Percentiles rank a stretch among this genome's conserved stretches.
Conservation (phyloP, 1,140 invertebrate species). For the Ctenoplectra terminalis region DNA sequence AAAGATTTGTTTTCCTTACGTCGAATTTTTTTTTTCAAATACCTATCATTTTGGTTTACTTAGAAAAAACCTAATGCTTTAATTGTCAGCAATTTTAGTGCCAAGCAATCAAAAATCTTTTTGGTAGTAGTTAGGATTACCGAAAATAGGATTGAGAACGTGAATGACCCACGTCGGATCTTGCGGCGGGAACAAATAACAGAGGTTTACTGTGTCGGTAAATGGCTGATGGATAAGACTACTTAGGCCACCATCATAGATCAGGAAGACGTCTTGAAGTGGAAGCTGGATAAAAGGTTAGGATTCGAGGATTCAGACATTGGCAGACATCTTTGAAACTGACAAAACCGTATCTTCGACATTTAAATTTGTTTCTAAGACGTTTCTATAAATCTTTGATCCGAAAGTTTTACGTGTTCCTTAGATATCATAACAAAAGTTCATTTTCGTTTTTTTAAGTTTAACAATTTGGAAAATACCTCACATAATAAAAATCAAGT, state of each 20-base stretch:
- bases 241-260: slow-evolving; percentile 61
- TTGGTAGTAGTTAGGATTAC: background rate
- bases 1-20: too few species aligned
- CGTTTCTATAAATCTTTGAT: slow-evolving; percentile 8
- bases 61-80: too few species aligned
- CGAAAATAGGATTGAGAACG: slow-evolving; percentile 30
- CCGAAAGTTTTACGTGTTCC: background rate
- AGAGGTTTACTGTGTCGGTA: slow-evolving; percentile 62
- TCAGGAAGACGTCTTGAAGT: slow-evolving; percentile 61
- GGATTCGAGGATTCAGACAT: slow-evolving; percentile 43
- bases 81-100: too few species aligned
- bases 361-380: slow-evolving; percentile 25
- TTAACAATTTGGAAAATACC: too few species aligned
- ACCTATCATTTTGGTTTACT: too few species aligned
- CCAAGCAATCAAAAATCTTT: background rate
- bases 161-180: slow-evolving; percentile 37
- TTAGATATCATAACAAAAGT: too few species aligned
- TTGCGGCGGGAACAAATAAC: slow-evolving; percentile 64
- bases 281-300: slow-evolving; percentile 64
- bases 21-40: too few species aligned
- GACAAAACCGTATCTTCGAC: slow-evolving; percentile 45
- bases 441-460: too few species aligned
- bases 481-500: too few species aligned
- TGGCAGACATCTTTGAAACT: slow-evolving; percentile 26
- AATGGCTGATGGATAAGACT: slow-evolving; percentile 70